Base-by-base conservation (phyloP, 1,140 invertebrate genomes). In the Elysia chlorotica region DNA sequence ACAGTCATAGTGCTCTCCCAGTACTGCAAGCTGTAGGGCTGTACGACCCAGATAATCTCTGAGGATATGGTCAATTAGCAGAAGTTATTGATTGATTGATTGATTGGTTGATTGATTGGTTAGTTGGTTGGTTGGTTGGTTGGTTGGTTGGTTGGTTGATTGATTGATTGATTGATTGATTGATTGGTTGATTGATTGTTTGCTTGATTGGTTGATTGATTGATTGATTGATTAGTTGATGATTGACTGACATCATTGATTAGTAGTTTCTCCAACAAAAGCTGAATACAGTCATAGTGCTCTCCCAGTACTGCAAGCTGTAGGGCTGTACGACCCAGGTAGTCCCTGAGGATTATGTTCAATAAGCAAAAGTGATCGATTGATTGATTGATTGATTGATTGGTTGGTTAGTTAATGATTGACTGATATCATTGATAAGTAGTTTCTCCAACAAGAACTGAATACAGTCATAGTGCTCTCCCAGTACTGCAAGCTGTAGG, bases 271-370 rank as follows among this genome's bases (percentile, higher is more conserved):
- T 76, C 74, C 56, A 81, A 62, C 23, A 81, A 71, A 67, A 73
- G 77, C 62, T 78, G 68, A 10, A 79, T 65, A 35, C 73, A 75
- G 54, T 79, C 79, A 57, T 75, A 78, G 65, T 81, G 79, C 23
- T 81, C 76, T 5, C 76, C 76, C 23, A 78, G 33, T 6, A 79
- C 76, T 10, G 73, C 73, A 17, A 81, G 72, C 73, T 81, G 77
- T 23, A 79, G 65, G 2, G 78, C 78, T 25, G 76, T 79, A 3
- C 79, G 62, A 35, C 79, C 79, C n/a, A 81, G 73, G 74, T 78
- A 79, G 57, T 81, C 79, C 2, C 73, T 71, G 59, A 17, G 28
- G 35, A 65, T 14, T 14, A 35, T 35, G 25, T 59, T 17, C 56
- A 17, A 25, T 17, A 59, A 21, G 25, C 17, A 28, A 10, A 28